Base-by-base conservation (phyloP, 2,797 vertebrate species). In the Pseudochromis fuscus region DNA sequence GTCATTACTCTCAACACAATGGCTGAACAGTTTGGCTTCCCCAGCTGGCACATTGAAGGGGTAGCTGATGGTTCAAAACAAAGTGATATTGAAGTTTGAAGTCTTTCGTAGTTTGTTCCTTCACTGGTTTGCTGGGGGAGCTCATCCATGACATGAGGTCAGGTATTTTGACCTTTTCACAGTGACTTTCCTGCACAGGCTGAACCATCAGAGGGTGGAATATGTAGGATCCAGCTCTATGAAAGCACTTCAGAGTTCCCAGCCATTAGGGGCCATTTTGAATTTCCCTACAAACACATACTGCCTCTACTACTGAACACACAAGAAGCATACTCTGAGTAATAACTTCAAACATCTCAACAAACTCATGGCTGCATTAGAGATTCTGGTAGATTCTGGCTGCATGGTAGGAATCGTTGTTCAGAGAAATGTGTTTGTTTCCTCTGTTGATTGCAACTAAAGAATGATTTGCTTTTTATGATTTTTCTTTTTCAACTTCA, bases 301-400 rank as follows among this genome's bases (percentile, higher is more conserved):
- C 28, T 35, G 16, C 21, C 42, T 28, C 58, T 61, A 33, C 28
- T 33, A 37, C 28, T 16, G 16, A 18, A 38, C 42, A 46, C 24
- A 58, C 4, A 21, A 44, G 30, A 61, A 60, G 58, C 42, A 48
- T 16, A 33, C 21, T 60, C 30, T 60, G 40, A 46, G 27, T 18
- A 58, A 9, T 40, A 21, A 42, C 42, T 58, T 58, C 38, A 58
- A 58, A 60, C 21, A 48, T 19, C 40, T 45, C 28, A 60, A 27
- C 21, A 48, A 46, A 48, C 42, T 19, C 58, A 46, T 24, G 46
- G 42, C 58, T 61, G 40, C 28, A 46, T 46, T 46, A 46, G 24
- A 21, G 58, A 30, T 9, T 60, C 42, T 19, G n/a, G n/a, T 21
- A 49, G 21, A 48, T 27, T 19, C 58, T 10, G 37, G 38, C 40